Conservation (phyloP, 2,888 invertebrate species). For the Rotaria macrura region DNA sequence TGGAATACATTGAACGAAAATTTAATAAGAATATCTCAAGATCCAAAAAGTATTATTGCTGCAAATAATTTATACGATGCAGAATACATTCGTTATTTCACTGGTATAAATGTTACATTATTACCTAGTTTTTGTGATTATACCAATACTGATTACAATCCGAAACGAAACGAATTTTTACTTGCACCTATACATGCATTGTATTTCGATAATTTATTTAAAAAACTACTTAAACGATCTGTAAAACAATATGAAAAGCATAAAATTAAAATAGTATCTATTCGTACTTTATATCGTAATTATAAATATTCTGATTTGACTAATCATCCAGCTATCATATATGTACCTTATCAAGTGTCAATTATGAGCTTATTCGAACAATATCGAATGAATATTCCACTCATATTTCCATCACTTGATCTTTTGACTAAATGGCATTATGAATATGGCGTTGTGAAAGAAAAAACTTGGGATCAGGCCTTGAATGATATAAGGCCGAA, state of each 20-base stretch:
- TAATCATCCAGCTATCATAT: slow-evolving; percentile 33
- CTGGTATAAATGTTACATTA: not conserved
- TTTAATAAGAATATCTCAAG: slow-evolving; percentile 28
- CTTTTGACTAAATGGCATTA: slow-evolving; percentile 30
- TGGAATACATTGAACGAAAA: slow-evolving; percentile 35
- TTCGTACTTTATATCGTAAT: slow-evolving; percentile 21
- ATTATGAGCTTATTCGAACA: slow-evolving; percentile 35
- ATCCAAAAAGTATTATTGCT: slow-evolving; percentile 34
- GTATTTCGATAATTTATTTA: not conserved
- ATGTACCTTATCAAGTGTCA: slow-evolving; percentile 35
- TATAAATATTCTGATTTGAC: slow-evolving; percentile 30
- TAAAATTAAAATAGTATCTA: not conserved
- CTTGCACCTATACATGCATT: not conserved
- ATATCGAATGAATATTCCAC: slow-evolving; percentile 35
- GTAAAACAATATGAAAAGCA: no score
- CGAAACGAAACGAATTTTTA: slow-evolving; percentile 14
- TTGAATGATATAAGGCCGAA: not conserved
- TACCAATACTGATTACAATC: slow-evolving; percentile 13
- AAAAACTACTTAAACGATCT: not conserved
- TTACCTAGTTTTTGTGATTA: slow-evolving; percentile 24
- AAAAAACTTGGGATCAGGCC: slow-evolving; percentile 21
- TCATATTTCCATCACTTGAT: slow-evolving; percentile 35
- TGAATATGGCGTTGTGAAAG: not conserved
- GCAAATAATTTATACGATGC: slow-evolving; percentile 35
- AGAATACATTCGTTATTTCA: slow-evolving; percentile 27